Conservation (phyloP, 2,888 invertebrate genomes). For the Pelosia muscerda region DNA sequence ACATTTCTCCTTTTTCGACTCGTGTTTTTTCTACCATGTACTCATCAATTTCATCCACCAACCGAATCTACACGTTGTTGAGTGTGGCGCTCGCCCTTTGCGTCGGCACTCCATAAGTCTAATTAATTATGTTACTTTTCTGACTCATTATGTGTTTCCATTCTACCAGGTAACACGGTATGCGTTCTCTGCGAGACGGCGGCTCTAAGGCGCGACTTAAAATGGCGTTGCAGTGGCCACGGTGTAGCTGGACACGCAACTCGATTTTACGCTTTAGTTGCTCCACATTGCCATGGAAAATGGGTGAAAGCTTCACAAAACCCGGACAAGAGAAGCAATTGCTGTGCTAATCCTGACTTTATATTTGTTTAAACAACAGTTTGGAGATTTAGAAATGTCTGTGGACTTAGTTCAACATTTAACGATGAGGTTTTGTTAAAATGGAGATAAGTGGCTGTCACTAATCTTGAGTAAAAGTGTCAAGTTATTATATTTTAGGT, state of each 20-base stretch:
- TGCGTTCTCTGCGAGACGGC: slow-evolving; percentile 94
- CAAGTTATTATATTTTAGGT: background rate
- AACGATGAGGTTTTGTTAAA: background rate
- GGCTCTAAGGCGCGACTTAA: slow-evolving; percentile 91
- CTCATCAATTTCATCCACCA: slow-evolving; percentile 7
- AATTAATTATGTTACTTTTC: slow-evolving; percentile 5
- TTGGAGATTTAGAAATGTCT: slow-evolving; percentile 5
- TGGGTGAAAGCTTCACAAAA: slow-evolving; percentile 89
- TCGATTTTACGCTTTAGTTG: slow-evolving; percentile 93
- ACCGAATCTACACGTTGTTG: background rate
- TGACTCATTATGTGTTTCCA: slow-evolving; percentile 2
- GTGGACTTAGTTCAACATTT: background rate
- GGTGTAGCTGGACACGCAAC: slow-evolving; percentile 92
- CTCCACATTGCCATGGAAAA: slow-evolving; percentile 96
- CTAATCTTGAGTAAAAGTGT: background rate
- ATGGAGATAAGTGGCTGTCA: background rate
- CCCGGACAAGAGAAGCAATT: slow-evolving; percentile 70
- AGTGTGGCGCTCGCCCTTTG: background rate
- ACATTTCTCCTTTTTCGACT: background rate
- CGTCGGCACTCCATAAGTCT: background rate
- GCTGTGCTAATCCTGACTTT: slow-evolving; percentile 79
- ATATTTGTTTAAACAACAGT: slow-evolving; percentile 74
- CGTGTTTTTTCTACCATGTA: background rate
- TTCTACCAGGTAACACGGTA: slow-evolving; percentile 89
- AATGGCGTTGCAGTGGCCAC: slow-evolving; percentile 94